phyloP scores from a whole-genome alignment of 2,888 invertebrate species.

The Clivina fossor region DNA sequence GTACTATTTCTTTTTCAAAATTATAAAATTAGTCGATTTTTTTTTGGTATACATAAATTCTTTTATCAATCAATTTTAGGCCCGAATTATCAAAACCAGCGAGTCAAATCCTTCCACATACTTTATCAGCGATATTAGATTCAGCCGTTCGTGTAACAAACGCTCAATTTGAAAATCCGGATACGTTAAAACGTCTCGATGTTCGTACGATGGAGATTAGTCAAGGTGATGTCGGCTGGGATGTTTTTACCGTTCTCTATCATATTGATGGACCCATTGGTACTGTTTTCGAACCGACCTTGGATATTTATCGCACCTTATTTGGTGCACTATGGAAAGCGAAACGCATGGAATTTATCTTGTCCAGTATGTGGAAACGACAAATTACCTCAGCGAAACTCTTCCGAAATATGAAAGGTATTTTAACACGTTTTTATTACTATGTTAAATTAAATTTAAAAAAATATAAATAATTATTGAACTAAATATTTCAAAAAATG shows the following conservation, averaged over 20 bases:
- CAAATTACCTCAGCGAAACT: constrained; percentile 76
- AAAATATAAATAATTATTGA: constrained; percentile 15
- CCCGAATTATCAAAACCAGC: constrained; percentile 88
- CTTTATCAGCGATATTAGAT: constrained; percentile 81
- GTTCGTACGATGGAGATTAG: constrained; percentile 59
- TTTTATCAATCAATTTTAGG: constrained; percentile 54
- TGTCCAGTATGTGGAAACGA: constrained; percentile 80
- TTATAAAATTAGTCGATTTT: neutral
- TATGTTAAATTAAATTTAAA: constrained; percentile 8
- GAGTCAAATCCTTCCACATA: constrained; percentile 82
- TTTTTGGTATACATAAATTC: too few species aligned
- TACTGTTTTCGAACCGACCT: constrained; percentile 74
- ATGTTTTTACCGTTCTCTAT: constrained; percentile 79
- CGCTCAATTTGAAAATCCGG: constrained; percentile 90
- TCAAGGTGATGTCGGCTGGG: constrained; percentile 82
- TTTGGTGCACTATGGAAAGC: constrained; percentile 89
- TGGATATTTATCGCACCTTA: constrained; percentile 78
- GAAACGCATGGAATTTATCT: constrained; percentile 83
- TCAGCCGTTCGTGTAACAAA: constrained; percentile 88
- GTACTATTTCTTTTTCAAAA: constrained; percentile 45
- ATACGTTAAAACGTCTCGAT: constrained; percentile 85
- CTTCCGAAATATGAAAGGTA: constrained; percentile 68
- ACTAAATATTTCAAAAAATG: too few species aligned
- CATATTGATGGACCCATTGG: constrained; percentile 87
- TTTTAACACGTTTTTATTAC: constrained; percentile 23